Conservation (phyloP, 2,888 invertebrate species). For the Protophormia terraenovae region DNA sequence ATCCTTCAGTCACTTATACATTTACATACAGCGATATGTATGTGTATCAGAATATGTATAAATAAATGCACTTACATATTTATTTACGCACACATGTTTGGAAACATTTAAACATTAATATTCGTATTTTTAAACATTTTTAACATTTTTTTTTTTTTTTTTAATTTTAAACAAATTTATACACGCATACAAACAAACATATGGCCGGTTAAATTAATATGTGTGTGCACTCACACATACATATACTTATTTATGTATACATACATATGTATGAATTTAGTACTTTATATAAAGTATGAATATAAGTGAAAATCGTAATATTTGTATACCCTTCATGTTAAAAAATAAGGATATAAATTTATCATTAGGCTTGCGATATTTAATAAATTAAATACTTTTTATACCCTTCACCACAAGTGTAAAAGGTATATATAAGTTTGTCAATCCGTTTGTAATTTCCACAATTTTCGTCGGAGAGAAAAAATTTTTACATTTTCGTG, state of each 20-base stretch:
- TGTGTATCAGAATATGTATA: neutral
- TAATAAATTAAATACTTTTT: no score
- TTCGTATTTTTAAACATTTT: constrained; percentile 2
- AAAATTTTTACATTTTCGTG: no score
- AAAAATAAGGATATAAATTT: no score
- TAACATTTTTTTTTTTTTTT: neutral
- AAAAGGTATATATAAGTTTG: no score
- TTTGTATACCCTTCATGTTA: neutral
- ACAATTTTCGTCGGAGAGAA: no score
- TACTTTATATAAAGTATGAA: neutral
- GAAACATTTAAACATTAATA: neutral
- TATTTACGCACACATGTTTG: constrained; percentile 1
- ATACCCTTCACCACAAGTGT: no score
- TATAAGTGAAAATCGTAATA: neutral
- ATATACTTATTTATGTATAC: neutral
- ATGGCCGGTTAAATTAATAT: constrained; percentile 6
- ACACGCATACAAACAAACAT: constrained; percentile 4
- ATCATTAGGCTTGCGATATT: no score
- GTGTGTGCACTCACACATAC: neutral
- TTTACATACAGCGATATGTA: neutral
- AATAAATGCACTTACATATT: neutral
- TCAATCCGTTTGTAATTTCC: no score
- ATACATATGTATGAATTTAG: neutral
- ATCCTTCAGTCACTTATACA: no score
- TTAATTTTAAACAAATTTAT: constrained; percentile 44